A percentile compares a stretch with the other conserved stretches of the same genome.
Conservation (phyloP, 1,140 invertebrate species). For the Orchesella cincta region DNA sequence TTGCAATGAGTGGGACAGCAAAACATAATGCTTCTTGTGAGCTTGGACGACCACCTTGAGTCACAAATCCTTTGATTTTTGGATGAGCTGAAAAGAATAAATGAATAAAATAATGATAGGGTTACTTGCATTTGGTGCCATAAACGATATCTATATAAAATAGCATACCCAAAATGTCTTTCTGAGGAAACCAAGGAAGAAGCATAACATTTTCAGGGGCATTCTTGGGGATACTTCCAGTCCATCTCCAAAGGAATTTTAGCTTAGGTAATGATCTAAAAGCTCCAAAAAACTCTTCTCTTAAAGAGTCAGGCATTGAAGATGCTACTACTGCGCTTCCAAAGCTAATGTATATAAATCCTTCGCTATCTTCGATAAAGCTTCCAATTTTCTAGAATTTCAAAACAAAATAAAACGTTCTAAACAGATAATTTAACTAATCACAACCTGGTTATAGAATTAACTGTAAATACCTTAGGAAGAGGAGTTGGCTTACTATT, state of each 20-base stretch:
- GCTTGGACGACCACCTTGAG: conserved; percentile 3
- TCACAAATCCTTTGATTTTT: conserved; percentile 23
- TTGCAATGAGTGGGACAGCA: not conserved
- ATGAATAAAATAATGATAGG: too few relatives aligned
- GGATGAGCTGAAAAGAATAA: conserved; percentile 18
- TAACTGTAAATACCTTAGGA: too few relatives aligned
- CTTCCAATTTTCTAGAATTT: too few relatives aligned
- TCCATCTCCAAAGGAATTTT: conserved; percentile 19
- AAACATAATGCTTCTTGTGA: not conserved
- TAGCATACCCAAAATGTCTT: not conserved
- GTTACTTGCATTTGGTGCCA: too few relatives aligned
- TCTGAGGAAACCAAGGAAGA: not conserved
- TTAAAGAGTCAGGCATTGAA: not conserved
- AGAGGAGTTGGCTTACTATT: conserved; percentile 2
- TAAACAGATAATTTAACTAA: too few relatives aligned
- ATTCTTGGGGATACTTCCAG: not conserved
- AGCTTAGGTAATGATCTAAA: not conserved
- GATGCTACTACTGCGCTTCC: not conserved
- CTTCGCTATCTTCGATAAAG: conserved; percentile 1
- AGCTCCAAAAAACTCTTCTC: not conserved
- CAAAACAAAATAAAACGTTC: too few relatives aligned
- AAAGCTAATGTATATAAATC: conserved; percentile 18
- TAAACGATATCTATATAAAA: too few relatives aligned
- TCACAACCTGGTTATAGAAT: too few relatives aligned
- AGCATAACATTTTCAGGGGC: not conserved